Evolutionary conservation across 2,797 vertebrate genomes (phyloP), one percentile per base, ranked within the genome.

Genomic region (Gila robusta): DNA sequence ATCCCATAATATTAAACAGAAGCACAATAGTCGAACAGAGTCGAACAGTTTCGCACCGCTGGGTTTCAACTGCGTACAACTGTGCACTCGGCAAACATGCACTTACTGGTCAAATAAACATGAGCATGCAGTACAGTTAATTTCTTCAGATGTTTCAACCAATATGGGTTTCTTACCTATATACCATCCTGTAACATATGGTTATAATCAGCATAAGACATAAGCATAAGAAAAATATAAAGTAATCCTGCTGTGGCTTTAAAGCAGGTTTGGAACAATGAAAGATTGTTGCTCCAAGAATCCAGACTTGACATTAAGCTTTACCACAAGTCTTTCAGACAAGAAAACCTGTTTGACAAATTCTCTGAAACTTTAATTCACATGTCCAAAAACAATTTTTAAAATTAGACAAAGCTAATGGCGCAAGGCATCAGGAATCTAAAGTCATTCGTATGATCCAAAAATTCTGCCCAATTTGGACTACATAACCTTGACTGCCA

Each of bases 131-230:
- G 32, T 54, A 35, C 12, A 54, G 19, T 12, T 82, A 0, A 73
- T 59, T 73, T 73, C 17, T 56, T 73, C 8, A 26, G 17, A 8
- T 64, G 39, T 39, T 49, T 41, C 78, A 78, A 77, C 56, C 17
- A 76, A 44, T 41, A 32, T 9, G 28, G 59, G 28, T 66, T 52
- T 67, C 23, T 26, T 77, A 66, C 26, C 56, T 23, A 11, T 3
- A 32, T 44, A 4, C 14, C 44, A 52, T 26, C 28, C 21, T 52
- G 71, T 67, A 52, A 17, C 72, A 83, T 66, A 76, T 83, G 59
- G 59, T 77, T 83, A 21, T 67, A 54, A 83, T 77, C 44, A 77
- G 41, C 9, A n/a, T 17, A 76, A 76, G 71, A 76, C 47, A 52
- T 32, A 32, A 32, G 32, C 32, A 32, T 32, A 10, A 16, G 39